Evolutionary conservation across 2,797 vertebrate species (phyloP).

Genomic region (Trematomus bernacchii): DNA sequence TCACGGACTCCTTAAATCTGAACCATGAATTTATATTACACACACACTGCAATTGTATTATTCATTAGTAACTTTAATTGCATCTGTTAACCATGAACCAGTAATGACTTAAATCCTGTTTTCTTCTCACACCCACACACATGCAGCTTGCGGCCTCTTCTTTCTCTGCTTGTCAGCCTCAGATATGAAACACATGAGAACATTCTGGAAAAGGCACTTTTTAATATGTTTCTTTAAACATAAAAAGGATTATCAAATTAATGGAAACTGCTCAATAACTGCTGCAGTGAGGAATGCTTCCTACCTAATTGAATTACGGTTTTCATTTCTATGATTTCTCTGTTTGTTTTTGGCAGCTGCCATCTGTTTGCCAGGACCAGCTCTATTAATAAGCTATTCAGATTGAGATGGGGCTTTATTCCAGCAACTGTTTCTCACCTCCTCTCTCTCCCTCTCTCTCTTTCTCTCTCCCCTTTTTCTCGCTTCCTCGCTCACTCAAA

Average conservation of each 20-base stretch:
- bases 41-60: constrained; percentile 42
- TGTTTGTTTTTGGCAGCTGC: constrained; percentile 84
- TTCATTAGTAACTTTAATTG: constrained; percentile 69
- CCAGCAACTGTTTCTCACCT: constrained; percentile 81
- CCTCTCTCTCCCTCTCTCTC: constrained; percentile 58
- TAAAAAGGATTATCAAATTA: constrained; percentile 83
- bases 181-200: constrained; percentile 70
- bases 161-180: constrained; percentile 55
- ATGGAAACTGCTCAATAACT: constrained; percentile 81
- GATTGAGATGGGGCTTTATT: constrained; percentile 81
- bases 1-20: constrained; percentile 16
- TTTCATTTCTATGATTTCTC: constrained; percentile 80
- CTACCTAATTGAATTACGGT: constrained; percentile 83
- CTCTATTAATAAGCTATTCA: constrained; percentile 86
- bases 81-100: constrained; percentile 69
- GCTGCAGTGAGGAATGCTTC: constrained; percentile 77
- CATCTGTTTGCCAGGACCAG: constrained; percentile 84
- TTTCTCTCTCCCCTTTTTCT: constrained; percentile 46
- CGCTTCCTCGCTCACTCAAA: constrained; percentile 68
- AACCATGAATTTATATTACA: constrained; percentile 47
- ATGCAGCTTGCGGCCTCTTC: constrained; percentile 50
- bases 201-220: constrained; percentile 50
- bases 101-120: constrained; percentile 74
- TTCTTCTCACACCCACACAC: constrained; percentile 68
- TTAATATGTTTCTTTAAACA: constrained; percentile 59